phyloP scores from a whole-genome alignment of 2,797 vertebrate genomes.

The Poliocrania exsul region DNA sequence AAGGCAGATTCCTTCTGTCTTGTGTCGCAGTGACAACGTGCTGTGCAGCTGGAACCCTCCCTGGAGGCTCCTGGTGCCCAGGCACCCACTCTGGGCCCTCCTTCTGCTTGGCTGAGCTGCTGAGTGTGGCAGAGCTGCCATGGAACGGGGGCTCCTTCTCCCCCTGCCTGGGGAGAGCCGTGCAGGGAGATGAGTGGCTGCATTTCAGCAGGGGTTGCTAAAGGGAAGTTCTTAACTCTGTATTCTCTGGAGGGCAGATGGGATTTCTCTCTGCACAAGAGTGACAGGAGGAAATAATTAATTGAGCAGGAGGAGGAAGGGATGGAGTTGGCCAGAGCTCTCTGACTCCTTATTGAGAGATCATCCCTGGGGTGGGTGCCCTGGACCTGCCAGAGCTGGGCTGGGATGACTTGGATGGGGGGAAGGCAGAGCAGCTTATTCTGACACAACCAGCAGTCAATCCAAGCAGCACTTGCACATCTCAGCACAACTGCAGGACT shows the following conservation, averaged over 20 bases:
- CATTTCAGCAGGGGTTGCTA: background rate
- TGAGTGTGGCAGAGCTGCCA: background rate
- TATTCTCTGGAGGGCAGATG: background rate
- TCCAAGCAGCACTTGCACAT: background rate
- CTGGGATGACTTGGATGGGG: background rate
- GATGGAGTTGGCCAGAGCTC: background rate
- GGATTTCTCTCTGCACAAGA: background rate
- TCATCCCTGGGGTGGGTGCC: background rate
- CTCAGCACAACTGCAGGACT: background rate
- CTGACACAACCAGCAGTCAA: slow-evolving; percentile 36
- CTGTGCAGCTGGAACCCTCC: slow-evolving; percentile 17
- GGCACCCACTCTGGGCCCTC: background rate
- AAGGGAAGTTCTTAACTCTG: slow-evolving; percentile 24
- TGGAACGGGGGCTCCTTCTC: background rate
- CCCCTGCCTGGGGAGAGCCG: background rate
- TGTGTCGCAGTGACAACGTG: slow-evolving; percentile 5
- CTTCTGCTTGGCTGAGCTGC: background rate
- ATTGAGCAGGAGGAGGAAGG: background rate
- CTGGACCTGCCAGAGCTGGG: background rate
- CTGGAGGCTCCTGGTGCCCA: background rate
- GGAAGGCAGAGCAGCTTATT: slow-evolving; percentile 27
- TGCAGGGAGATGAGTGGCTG: background rate
- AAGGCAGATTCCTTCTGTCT: background rate
- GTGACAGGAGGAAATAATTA: background rate
- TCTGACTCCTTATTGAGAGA: background rate